These are phyloP conservation scores for Mergus octosetaceus DNA, from an alignment of 2,797 vertebrate genomes.

Conservation along the genomic window DNA sequence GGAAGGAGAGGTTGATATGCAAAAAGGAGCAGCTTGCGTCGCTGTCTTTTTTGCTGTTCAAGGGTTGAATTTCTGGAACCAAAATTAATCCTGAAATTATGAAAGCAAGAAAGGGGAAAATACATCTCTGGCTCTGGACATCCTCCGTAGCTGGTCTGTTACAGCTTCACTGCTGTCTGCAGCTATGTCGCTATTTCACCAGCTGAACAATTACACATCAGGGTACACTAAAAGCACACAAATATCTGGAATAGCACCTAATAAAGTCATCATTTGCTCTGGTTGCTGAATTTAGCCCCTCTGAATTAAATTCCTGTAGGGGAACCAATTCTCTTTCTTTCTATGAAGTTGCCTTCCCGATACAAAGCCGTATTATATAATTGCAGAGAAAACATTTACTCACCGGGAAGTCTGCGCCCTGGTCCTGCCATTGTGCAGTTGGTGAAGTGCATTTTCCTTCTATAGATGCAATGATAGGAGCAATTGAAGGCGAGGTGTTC, in stretches of 20 bases:
- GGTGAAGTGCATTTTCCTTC: neutral
- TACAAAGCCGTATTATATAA: neutral
- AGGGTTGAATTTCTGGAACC: neutral
- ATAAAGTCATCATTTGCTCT: neutral
- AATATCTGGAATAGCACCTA: neutral
- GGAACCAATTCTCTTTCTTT: neutral
- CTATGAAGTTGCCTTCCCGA: neutral
- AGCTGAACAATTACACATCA: neutral
- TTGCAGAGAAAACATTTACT: neutral
- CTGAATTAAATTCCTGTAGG: neutral
- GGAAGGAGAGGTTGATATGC: neutral
- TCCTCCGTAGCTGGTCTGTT: neutral
- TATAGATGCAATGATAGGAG: neutral
- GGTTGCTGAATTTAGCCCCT: neutral
- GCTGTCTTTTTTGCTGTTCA: neutral
- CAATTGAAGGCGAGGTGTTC: neutral
- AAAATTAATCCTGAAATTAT: constrained; percentile 4
- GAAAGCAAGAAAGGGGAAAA: neutral
- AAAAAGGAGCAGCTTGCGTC: neutral
- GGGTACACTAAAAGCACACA: neutral
- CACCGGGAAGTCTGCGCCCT: rapidly evolving
- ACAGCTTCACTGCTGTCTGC: neutral
- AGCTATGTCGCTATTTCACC: neutral
- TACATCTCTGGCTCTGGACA: neutral
- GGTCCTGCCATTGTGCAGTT: neutral